phyloP scores from a whole-genome alignment of 2,888 invertebrate genomes.

The Aleiodes alternator region DNA sequence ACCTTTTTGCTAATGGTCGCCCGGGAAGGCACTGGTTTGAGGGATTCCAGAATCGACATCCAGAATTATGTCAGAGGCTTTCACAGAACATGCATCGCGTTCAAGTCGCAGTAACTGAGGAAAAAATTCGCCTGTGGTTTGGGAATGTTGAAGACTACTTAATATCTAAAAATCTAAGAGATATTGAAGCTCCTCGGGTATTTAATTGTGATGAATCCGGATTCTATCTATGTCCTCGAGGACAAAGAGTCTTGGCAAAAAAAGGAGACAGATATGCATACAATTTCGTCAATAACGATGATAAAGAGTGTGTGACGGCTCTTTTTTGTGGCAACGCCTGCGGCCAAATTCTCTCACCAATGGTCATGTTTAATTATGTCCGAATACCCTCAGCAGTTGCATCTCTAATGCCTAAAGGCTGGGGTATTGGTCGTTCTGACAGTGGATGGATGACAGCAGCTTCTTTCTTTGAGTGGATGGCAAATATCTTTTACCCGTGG shows the following conservation, averaged over 20 bases:
- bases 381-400: not conserved
- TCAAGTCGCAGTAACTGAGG: conserved; percentile 58
- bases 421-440: conserved; percentile 58
- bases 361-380: not conserved
- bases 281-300: conserved; percentile 52
- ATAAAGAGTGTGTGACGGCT: conserved; percentile 58
- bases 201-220: conserved; percentile 63
- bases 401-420: not conserved
- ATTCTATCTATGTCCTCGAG: conserved; percentile 61
- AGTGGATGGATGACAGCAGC: conserved; percentile 74
- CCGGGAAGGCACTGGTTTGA: conserved; percentile 63
- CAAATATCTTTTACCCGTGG: conserved; percentile 70
- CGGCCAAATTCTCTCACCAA: conserved; percentile 42
- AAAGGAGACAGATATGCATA: conserved; percentile 57
- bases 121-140: conserved; percentile 60
- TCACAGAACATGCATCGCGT: conserved; percentile 58
- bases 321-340: conserved; percentile 58
- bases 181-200: conserved; percentile 55
- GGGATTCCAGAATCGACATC: conserved; percentile 58
- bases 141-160: conserved; percentile 55
- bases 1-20: conserved; percentile 57
- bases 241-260: conserved; percentile 54
- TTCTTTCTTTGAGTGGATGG: conserved; percentile 70
- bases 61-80: conserved; percentile 53
- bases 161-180: conserved; percentile 45